Conservation (phyloP, 1,140 invertebrate genomes). For the Lucilia cuprina region DNA sequence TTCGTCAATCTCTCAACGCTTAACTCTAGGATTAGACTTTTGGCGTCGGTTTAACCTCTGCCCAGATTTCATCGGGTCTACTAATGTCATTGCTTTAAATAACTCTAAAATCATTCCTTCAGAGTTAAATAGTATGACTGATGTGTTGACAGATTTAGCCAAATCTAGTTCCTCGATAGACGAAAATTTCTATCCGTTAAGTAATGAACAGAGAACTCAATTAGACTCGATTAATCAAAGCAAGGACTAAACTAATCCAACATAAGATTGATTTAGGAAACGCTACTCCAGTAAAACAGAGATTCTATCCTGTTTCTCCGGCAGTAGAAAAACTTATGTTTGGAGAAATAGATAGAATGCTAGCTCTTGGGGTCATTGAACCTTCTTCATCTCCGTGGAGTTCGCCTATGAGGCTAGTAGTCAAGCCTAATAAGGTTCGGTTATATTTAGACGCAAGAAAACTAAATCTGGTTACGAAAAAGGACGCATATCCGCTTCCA, state of each 20-base stretch:
- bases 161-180: background rate
- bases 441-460: conserved; percentile 12
- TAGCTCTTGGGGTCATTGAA: conserved; percentile 22
- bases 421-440: conserved; percentile 6
- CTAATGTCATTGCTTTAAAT: conserved; percentile 21
- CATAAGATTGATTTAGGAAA: conserved; percentile 19
- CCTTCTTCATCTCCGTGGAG: background rate
- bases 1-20: background rate
- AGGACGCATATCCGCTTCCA: conserved; percentile 26
- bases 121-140: background rate
- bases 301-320: conserved; percentile 32
- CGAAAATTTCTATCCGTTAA: background rate
- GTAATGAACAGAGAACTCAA: background rate
- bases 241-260: conserved; percentile 5
- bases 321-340: conserved; percentile 33
- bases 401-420: background rate
- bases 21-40: background rate
- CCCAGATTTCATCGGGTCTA: background rate
- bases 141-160: background rate
- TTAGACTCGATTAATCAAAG: conserved; percentile 19
- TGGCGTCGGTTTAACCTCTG: background rate
- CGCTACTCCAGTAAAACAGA: conserved; percentile 19
- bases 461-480: conserved; percentile 5
- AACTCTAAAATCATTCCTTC: background rate
- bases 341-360: conserved; percentile 27